Conservation (phyloP, 1,140 invertebrate species). For the Akabosia matsudoensis region DNA sequence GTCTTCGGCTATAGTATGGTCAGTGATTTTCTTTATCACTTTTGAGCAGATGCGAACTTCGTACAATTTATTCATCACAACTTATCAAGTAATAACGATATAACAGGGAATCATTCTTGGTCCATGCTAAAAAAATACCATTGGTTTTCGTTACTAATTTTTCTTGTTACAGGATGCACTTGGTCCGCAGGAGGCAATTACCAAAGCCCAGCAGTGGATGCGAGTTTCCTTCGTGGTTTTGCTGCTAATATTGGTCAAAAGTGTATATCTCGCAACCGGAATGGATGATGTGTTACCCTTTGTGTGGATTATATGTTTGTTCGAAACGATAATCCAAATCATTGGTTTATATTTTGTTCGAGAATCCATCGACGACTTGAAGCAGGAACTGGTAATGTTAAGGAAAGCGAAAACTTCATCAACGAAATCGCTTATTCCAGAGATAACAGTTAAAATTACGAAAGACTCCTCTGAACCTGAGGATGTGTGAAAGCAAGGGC, state of each 20-base stretch:
- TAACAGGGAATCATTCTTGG: too few relatives aligned
- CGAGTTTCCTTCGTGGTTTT: slow-evolving; percentile 19
- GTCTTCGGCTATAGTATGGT: slow-evolving; percentile 27
- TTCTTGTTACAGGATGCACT: slow-evolving; percentile 28
- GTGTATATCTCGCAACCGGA: slow-evolving; percentile 27
- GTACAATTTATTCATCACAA: slow-evolving; percentile 35
- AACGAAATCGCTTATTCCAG: neutral
- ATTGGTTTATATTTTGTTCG: slow-evolving; percentile 30
- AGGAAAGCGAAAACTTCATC: neutral
- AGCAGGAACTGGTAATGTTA: slow-evolving; percentile 23
- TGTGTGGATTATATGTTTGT: slow-evolving; percentile 29
- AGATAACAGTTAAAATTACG: neutral
- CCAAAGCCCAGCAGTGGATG: slow-evolving; percentile 30
- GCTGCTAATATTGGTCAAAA: slow-evolving; percentile 26
- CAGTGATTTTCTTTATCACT: slow-evolving; percentile 25
- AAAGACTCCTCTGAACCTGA: neutral
- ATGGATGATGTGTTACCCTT: neutral
- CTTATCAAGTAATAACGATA: slow-evolving; percentile 29
- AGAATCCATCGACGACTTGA: slow-evolving; percentile 35
- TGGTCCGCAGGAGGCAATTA: slow-evolving; percentile 28
- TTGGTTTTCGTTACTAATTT: neutral
- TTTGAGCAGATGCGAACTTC: slow-evolving; percentile 25
- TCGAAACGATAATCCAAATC: slow-evolving; percentile 22
- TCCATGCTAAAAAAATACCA: too few relatives aligned
- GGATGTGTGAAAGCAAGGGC: too few relatives aligned